Conservation (phyloP, 2,888 invertebrate genomes). For the Lissonota sp. region DNA sequence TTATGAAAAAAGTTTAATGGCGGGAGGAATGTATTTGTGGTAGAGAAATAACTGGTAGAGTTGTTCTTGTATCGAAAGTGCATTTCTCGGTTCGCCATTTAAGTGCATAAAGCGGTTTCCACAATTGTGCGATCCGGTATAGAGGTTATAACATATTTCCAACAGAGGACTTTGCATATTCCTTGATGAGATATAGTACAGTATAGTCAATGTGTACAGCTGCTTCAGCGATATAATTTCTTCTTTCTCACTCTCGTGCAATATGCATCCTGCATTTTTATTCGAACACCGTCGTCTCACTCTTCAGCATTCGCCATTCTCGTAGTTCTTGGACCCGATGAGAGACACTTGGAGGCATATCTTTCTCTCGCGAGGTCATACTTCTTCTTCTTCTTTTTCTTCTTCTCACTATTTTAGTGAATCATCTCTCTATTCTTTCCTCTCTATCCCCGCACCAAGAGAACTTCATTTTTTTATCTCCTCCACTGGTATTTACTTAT, state of each 20-base stretch:
- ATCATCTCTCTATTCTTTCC: constrained; percentile 51
- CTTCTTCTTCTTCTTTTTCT: constrained; percentile 44
- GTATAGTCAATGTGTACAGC: too few relatives aligned
- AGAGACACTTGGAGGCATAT: neutral
- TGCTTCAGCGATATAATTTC: too few relatives aligned
- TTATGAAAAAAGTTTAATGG: too few relatives aligned
- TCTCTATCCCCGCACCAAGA: constrained; percentile 18
- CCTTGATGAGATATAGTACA: constrained; percentile 47
- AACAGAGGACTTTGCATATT: constrained; percentile 64
- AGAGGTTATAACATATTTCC: constrained; percentile 26
- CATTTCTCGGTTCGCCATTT: constrained; percentile 36
- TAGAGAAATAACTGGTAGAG: too few relatives aligned
- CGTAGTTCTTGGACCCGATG: neutral
- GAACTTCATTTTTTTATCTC: constrained; percentile 38
- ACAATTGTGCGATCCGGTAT: constrained; percentile 20
- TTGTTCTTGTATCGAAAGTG: too few relatives aligned
- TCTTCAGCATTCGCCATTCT: neutral
- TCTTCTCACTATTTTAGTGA: constrained; percentile 50
- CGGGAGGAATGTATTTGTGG: too few relatives aligned
- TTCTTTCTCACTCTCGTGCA: constrained; percentile 12
- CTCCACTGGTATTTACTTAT: constrained; percentile 10
- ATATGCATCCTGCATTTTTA: constrained; percentile 60
- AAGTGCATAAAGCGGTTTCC: constrained; percentile 36
- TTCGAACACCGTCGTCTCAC: constrained; percentile 40
- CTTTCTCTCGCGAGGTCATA: constrained; percentile 31